Percentiles rank a stretch among this genome's conserved stretches.
phyloP scores from a whole-genome alignment of 2,797 vertebrate genomes.

The Columba guinea region DNA sequence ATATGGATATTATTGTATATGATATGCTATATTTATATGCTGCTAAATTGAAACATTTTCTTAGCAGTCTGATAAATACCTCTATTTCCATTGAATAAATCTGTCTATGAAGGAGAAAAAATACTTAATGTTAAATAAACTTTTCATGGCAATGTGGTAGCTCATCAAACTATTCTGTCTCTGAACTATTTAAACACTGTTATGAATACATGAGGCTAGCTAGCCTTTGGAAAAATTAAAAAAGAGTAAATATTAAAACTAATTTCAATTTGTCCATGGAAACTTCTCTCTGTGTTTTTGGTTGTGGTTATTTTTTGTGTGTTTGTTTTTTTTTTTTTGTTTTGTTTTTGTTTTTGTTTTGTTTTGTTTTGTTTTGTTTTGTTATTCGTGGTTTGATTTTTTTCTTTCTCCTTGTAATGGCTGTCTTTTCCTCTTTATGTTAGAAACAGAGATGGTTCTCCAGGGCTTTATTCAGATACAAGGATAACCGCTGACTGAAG shows the following conservation, averaged over 20 bases:
- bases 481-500: not conserved
- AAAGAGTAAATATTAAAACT: not conserved
- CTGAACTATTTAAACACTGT: not conserved
- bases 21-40: not conserved
- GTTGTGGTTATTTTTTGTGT: too few species aligned
- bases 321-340: too few species aligned
- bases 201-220: rapidly evolving
- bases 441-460: not conserved
- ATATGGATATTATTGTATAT: not conserved
- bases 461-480: not conserved
- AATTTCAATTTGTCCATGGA: not conserved
- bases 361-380: not conserved
- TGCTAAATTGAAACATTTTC: not conserved
- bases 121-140: not conserved
- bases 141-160: not conserved
- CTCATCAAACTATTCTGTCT: not conserved
- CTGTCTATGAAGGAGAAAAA: not conserved
- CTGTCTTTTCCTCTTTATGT: not conserved
- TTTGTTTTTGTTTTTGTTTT: too few species aligned
- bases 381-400: not conserved
- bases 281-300: not conserved
- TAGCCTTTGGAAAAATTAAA: not conserved
- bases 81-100: not conserved
- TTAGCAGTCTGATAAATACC: not conserved
- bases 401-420: not conserved